Evolutionary conservation across 2,797 vertebrate genomes (phyloP), one percentile per base, ranked within the genome.

Genomic region (Babyrousa celebensis): DNA sequence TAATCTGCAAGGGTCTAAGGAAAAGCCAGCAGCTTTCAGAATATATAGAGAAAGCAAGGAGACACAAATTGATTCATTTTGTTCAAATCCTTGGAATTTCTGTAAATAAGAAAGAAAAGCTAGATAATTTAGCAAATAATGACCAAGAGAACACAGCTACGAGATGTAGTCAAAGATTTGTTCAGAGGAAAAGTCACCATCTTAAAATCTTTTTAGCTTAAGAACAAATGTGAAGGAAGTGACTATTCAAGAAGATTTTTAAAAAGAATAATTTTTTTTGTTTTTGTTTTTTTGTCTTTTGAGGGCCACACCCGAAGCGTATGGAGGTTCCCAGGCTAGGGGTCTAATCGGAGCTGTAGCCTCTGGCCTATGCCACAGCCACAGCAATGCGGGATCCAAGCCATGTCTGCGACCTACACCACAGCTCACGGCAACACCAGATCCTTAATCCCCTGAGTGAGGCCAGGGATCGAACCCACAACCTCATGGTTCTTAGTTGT

Each of bases 221-320:
- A 91, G 25, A 82, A 52, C 80, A 29, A 48, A 70, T 52, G 43
- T 60, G 52, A 95, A 93, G 67, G 70, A 95, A 93, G 27, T 48
- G 52, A 65, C 77, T 54, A 36, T 40, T 80, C n/a, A 74, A 91
- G 52, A 75, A 83, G 27, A 80, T 14, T 48, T 48, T 48, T 48
- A 48, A 48, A 48, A 85, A n/a, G 3, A 43, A 52, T 48, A 27
- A 36, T 23, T 62, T 54, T 70, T 21, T 17, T 2, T 36, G 36
- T 36, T 36, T 36, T 36, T 3, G 3, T 36, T 36, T 36, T 36
- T 36, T 36, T 36, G 36, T 36, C 36, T 36, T 36, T 36, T 36
- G 36, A 36, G 36, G 36, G 36, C 36, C 36, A 36, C 3, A 36
- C 36, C 36, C 4, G 36, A 3, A 36, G 36, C 36, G 36, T 36